These are phyloP conservation scores for Eurypyga helias DNA, from an alignment of 2,113 vertebrate species.

Conservation along the genomic window DNA sequence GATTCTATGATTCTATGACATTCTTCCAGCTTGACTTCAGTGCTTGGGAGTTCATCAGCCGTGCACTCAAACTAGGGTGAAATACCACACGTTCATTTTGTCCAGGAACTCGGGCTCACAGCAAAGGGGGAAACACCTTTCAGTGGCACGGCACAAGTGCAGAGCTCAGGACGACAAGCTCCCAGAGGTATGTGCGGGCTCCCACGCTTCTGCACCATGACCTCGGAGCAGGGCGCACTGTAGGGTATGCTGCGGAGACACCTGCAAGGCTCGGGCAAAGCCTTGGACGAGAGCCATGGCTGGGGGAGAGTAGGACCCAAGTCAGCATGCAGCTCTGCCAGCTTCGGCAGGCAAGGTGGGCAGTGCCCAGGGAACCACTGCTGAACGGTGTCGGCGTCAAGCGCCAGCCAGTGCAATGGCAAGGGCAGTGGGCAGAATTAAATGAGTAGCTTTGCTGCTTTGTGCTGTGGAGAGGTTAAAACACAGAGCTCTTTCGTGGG, in stretches of 20 bases:
- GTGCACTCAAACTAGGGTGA: fast-evolving
- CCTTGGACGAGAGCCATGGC: fast-evolving
- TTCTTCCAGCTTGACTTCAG: background rate
- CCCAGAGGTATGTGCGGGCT: background rate
- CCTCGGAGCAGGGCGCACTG: background rate
- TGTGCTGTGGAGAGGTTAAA: background rate
- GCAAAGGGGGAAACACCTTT: fast-evolving
- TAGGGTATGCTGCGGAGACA: background rate
- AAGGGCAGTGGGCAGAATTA: background rate
- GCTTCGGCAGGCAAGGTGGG: background rate
- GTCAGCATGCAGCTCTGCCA: background rate
- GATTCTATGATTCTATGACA: too few species aligned
- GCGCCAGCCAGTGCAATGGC: background rate
- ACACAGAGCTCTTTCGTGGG: background rate
- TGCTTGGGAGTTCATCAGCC: background rate
- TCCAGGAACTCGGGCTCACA: background rate
- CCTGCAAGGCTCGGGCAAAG: background rate
- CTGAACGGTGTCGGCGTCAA: background rate
- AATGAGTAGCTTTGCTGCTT: background rate
- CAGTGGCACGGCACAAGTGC: background rate
- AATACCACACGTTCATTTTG: fast-evolving
- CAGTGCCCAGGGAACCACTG: background rate
- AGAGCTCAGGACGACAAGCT: background rate
- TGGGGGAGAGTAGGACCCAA: background rate
- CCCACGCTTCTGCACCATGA: background rate